Evolutionary conservation across 2,888 invertebrate genomes (phyloP).

Genomic region (Sphaerophoria rueppellii): DNA sequence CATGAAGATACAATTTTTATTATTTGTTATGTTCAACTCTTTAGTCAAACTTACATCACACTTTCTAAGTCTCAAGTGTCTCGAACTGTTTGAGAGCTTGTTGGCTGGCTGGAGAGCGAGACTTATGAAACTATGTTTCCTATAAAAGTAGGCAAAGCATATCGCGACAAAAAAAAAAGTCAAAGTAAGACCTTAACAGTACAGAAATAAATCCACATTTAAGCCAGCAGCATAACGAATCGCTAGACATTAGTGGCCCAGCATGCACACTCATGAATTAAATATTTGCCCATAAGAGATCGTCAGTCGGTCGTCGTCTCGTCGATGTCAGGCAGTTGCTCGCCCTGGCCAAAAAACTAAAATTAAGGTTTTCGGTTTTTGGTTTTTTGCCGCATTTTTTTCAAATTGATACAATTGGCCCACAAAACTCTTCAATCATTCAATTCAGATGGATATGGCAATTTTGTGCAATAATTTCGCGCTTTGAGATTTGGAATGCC

Average conservation of each 20-base stretch:
- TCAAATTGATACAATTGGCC: conserved; percentile 6
- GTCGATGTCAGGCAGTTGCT: conserved; percentile 31
- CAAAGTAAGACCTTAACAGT: conserved; percentile 29
- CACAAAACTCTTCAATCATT: conserved; percentile 52
- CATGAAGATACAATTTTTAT: conserved; percentile 37
- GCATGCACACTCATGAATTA: conserved; percentile 70
- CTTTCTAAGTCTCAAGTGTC: conserved; percentile 30
- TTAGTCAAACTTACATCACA: conserved; percentile 48
- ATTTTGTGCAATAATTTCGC: conserved; percentile 35
- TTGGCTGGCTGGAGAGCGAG: neutral
- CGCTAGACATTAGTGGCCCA: conserved; percentile 64
- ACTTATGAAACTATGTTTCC: conserved; percentile 41
- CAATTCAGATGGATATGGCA: conserved; percentile 35
- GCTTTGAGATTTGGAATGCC: conserved; percentile 31
- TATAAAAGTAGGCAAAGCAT: conserved; percentile 17
- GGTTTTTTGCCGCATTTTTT: conserved; percentile 11
- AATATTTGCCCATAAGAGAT: conserved; percentile 70
- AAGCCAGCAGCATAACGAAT: conserved; percentile 66
- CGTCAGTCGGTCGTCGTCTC: conserved; percentile 31
- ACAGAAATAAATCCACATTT: conserved; percentile 41
- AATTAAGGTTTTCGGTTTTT: conserved; percentile 27
- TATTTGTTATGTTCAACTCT: conserved; percentile 10
- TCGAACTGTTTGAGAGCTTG: too few species aligned
- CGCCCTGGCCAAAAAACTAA: conserved; percentile 63
- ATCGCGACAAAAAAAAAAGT: conserved; percentile 5